Percentiles rank a stretch among this genome's conserved stretches.
phyloP scores from a whole-genome alignment of 1,140 invertebrate species.

The Nephila pilipes region DNA sequence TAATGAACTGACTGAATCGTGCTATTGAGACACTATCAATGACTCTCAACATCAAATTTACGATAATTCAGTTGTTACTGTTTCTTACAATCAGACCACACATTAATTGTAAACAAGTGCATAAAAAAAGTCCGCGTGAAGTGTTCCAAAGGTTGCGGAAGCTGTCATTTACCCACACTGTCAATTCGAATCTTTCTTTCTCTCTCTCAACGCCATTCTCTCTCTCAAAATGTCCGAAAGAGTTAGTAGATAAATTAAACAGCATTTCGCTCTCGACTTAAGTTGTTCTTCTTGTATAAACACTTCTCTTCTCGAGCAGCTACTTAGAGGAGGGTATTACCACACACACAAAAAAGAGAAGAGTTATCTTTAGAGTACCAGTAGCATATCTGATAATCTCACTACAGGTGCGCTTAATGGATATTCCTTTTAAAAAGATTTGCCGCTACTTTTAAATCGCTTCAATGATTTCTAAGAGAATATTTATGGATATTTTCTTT shows the following conservation, averaged over 20 bases:
- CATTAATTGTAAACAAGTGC: neutral
- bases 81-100: neutral
- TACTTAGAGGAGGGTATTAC: neutral
- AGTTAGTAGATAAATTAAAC: constrained; percentile 23
- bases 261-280: constrained; percentile 6
- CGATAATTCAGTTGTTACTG: neutral
- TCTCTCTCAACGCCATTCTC: neutral
- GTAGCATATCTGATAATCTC: neutral
- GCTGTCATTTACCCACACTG: neutral
- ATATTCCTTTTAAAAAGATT: too few relatives aligned
- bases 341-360: neutral
- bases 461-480: neutral
- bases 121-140: neutral
- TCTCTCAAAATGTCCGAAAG: neutral
- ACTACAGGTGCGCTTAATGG: neutral
- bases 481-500: neutral
- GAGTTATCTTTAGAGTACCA: constrained; percentile 4
- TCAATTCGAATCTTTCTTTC: constrained; percentile 4
- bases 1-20: neutral
- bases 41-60: neutral
- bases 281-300: constrained; percentile 21
- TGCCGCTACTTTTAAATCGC: too few relatives aligned
- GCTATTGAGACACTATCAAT: neutral
- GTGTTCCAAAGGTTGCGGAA: neutral
- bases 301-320: neutral